Evolutionary conservation across 1,140 invertebrate species (phyloP).

Genomic region (Magallana gigas): DNA sequence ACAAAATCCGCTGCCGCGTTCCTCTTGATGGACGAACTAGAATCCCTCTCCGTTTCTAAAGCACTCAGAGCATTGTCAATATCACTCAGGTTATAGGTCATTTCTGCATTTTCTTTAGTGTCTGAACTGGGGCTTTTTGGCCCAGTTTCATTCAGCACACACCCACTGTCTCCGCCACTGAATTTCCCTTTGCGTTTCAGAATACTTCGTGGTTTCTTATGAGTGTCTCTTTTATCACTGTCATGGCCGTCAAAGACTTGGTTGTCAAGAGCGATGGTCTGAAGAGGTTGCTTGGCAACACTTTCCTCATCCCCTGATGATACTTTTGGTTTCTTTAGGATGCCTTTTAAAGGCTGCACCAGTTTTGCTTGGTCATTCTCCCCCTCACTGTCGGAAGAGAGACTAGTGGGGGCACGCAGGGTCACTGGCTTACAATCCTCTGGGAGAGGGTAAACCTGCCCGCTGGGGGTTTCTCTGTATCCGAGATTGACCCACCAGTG

Average conservation of each 20-base stretch:
- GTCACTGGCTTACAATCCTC: slow-evolving; percentile 57
- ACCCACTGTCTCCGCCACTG: slow-evolving; percentile 73
- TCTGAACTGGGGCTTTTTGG: slow-evolving; percentile 55
- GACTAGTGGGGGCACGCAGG: slow-evolving; percentile 53
- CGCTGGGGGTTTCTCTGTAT: slow-evolving; percentile 90
- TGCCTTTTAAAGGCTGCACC: slow-evolving; percentile 62
- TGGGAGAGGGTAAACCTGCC: slow-evolving; percentile 77
- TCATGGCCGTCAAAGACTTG: not conserved
- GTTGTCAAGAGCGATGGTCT: not conserved
- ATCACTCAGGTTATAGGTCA: slow-evolving; percentile 48
- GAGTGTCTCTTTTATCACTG: not conserved
- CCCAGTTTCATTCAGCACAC: slow-evolving; percentile 65
- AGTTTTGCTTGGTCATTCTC: slow-evolving; percentile 60
- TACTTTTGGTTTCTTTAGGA: slow-evolving; percentile 64
- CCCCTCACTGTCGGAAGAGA: slow-evolving; percentile 65
- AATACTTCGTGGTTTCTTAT: slow-evolving; percentile 61
- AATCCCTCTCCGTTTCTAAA: not conserved
- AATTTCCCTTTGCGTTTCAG: slow-evolving; percentile 74
- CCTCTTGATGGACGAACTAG: slow-evolving; percentile 27
- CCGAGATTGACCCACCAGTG: slow-evolving; percentile 96
- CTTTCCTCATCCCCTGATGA: slow-evolving; percentile 49
- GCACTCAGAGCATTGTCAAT: slow-evolving; percentile 52
- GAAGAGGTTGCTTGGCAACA: slow-evolving; percentile 30
- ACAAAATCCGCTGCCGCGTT: slow-evolving; percentile 45
- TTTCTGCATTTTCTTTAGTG: slow-evolving; percentile 43